Conservation (phyloP, 2,797 vertebrate species). For the Emydoidea blandingii region DNA sequence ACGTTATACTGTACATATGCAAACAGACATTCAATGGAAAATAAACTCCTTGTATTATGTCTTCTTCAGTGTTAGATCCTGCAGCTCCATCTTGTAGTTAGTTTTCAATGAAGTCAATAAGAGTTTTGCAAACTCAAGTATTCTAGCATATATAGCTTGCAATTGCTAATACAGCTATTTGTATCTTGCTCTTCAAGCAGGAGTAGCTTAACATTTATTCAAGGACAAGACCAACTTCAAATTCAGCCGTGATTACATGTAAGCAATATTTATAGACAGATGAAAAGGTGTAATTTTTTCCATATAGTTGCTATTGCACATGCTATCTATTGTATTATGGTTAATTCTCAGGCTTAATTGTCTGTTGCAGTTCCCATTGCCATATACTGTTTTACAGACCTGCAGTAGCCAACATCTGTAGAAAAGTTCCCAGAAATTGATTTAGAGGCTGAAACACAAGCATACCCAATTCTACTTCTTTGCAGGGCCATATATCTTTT, state of each 20-base stretch:
- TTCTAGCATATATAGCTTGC: background rate
- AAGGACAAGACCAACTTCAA: background rate
- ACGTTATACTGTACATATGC: background rate
- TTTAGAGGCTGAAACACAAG: slow-evolving; percentile 81
- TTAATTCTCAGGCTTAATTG: slow-evolving; percentile 38
- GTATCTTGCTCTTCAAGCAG: background rate
- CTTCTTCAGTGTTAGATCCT: background rate
- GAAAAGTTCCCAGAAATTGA: slow-evolving; percentile 75
- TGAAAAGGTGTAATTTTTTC: slow-evolving; percentile 54
- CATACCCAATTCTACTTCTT: slow-evolving; percentile 70
- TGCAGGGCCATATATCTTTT: slow-evolving; percentile 75
- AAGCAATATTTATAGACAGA: slow-evolving; percentile 15
- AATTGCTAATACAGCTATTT: background rate
- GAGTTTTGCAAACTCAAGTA: background rate
- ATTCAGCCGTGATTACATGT: background rate
- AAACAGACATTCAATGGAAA: background rate
- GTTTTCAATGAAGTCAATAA: background rate
- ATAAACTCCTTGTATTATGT: background rate
- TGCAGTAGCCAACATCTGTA: slow-evolving; percentile 78
- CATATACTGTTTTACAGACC: slow-evolving; percentile 65
- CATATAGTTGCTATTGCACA: slow-evolving; percentile 1
- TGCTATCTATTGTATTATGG: slow-evolving; percentile 64
- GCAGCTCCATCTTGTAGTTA: background rate
- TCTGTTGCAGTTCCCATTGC: slow-evolving; percentile 62
- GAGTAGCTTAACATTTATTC: background rate